These are phyloP conservation scores for Lepidurus packardi DNA, from an alignment of 1,140 invertebrate genomes.

Conservation along the genomic window DNA sequence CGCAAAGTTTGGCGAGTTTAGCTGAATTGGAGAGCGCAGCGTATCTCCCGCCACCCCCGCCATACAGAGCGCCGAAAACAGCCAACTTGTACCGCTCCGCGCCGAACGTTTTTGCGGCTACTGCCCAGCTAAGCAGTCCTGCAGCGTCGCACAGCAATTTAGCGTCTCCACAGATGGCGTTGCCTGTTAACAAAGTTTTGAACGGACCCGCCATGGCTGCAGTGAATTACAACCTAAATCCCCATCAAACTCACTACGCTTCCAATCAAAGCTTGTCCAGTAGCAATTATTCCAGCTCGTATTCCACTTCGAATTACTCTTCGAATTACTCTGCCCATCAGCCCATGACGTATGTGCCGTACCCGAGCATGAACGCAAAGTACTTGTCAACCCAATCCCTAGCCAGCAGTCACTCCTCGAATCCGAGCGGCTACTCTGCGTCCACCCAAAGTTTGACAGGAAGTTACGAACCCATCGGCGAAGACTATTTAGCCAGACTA, in stretches of 20 bases:
- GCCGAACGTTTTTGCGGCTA: slow-evolving; percentile 55
- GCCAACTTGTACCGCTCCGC: slow-evolving; percentile 68
- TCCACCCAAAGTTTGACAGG: slow-evolving; percentile 40
- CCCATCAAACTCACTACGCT: slow-evolving; percentile 36
- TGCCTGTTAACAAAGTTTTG: slow-evolving; percentile 15
- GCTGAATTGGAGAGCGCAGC: slow-evolving; percentile 44
- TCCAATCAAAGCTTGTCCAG: slow-evolving; percentile 40
- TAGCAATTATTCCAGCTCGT: slow-evolving; percentile 38
- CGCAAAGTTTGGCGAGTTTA: slow-evolving; percentile 41
- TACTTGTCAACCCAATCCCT: slow-evolving; percentile 40
- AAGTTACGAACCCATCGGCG: slow-evolving; percentile 40
- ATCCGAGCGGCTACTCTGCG: slow-evolving; percentile 40
- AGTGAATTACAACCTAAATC: slow-evolving; percentile 34
- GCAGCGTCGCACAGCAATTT: background rate
- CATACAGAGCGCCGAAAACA: slow-evolving; percentile 39
- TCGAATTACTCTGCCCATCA: slow-evolving; percentile 37
- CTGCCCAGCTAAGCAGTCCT: slow-evolving; percentile 28
- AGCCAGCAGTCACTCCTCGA: slow-evolving; percentile 38
- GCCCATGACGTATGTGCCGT: slow-evolving; percentile 35
- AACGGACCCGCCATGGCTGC: slow-evolving; percentile 26
- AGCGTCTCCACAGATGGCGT: background rate
- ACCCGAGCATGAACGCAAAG: slow-evolving; percentile 36
- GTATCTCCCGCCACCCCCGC: slow-evolving; percentile 56
- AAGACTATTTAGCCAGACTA: slow-evolving; percentile 34
- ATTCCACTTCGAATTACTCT: slow-evolving; percentile 40